Evolutionary conservation across 1,140 invertebrate genomes (phyloP).

Genomic region (Asobara japonica): DNA sequence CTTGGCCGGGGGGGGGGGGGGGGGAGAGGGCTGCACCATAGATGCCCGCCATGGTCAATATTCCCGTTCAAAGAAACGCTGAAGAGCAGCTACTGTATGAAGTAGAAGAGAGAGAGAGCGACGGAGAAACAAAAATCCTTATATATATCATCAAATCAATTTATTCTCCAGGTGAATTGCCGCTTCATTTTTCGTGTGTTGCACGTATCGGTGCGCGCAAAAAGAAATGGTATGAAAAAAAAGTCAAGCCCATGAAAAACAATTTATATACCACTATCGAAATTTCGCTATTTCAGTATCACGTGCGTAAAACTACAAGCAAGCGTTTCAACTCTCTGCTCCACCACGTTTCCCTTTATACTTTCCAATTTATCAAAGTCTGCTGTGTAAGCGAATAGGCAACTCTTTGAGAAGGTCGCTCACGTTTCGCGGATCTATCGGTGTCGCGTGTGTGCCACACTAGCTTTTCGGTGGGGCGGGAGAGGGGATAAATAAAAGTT

Average conservation of each 20-base stretch:
- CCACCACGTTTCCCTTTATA: neutral
- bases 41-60: no score
- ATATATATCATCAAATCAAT: neutral
- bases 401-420: constrained; percentile 8
- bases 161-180: neutral
- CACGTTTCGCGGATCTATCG: constrained; percentile 10
- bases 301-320: constrained; percentile 15
- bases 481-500: constrained; percentile 9
- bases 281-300: constrained; percentile 15
- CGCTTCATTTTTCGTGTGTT: neutral
- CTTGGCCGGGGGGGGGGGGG: no score
- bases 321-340: constrained; percentile 11
- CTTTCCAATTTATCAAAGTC: constrained; percentile 15
- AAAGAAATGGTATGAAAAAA: neutral
- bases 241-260: neutral
- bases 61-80: neutral
- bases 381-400: constrained; percentile 14
- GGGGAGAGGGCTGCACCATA: no score
- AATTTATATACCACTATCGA: constrained; percentile 4
- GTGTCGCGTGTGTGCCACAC: constrained; percentile 9
- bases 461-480: neutral
- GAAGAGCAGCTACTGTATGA: no score
- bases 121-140: no score
- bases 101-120: no score
- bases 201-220: neutral